These are phyloP conservation scores for Aldabrachelys gigantea DNA, from an alignment of 2,113 vertebrate species.

Conservation along the genomic window DNA sequence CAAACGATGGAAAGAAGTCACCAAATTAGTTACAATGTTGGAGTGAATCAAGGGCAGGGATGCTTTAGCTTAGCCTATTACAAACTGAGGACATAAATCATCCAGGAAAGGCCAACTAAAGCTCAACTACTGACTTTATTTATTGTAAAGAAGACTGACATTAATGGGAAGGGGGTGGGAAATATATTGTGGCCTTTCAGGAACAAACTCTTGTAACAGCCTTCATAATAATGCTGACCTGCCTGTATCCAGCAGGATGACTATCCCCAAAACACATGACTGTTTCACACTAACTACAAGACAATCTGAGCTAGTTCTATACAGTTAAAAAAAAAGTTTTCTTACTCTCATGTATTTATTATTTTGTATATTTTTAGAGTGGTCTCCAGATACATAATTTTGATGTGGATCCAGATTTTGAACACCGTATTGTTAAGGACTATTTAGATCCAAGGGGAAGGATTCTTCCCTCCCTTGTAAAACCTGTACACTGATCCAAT, in stretches of 20 bases:
- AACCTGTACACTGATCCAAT: too few relatives aligned
- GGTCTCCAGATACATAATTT: too few relatives aligned
- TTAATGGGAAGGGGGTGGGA: conserved; percentile 44
- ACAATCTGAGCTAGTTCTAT: too few relatives aligned
- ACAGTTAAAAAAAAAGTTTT: too few relatives aligned
- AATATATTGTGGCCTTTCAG: background rate
- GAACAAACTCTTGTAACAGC: background rate
- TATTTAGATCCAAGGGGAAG: too few relatives aligned
- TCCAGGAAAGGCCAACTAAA: conserved; percentile 45
- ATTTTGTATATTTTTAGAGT: too few relatives aligned
- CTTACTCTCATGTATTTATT: too few relatives aligned
- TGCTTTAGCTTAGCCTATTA: conserved; percentile 57
- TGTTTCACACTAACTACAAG: background rate
- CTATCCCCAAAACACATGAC: rapidly evolving
- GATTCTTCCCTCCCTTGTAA: too few relatives aligned
- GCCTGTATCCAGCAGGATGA: rapidly evolving
- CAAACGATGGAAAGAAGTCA: conserved; percentile 55
- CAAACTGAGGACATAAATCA: conserved; percentile 58
- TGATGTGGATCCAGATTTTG: too few relatives aligned
- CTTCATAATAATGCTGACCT: background rate
- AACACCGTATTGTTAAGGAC: too few relatives aligned
- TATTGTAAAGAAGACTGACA: conserved; percentile 48
- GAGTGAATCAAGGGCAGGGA: conserved; percentile 58
- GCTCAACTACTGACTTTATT: background rate
- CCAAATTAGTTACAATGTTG: conserved; percentile 34